Conservation (phyloP, 1,140 invertebrate species). For the Trichonephila clavata region DNA sequence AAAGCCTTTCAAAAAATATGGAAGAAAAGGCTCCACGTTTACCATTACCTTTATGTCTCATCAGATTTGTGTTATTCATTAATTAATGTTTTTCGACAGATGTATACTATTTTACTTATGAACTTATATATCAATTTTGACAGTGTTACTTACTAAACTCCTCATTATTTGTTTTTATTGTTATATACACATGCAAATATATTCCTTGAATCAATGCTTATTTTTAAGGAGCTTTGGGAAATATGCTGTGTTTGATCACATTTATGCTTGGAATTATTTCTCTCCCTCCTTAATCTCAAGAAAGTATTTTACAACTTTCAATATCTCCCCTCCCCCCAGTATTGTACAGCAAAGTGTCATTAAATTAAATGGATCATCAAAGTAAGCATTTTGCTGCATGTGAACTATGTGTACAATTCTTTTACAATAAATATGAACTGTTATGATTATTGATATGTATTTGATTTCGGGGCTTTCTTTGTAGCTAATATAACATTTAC, state of each 20-base stretch:
- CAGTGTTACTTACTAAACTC: neutral
- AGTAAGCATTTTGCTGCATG: neutral
- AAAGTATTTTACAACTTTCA: constrained; percentile 15
- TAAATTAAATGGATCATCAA: neutral
- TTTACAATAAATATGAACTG: neutral
- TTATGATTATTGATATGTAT: no score
- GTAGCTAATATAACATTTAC: no score
- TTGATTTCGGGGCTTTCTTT: no score
- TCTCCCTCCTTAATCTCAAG: neutral
- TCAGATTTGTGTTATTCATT: constrained; percentile 2
- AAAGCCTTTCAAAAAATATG: constrained; percentile 33
- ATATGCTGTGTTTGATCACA: neutral
- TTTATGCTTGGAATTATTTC: neutral
- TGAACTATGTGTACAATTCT: neutral
- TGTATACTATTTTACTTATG: constrained; percentile 13
- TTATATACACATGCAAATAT: neutral
- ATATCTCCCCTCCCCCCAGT: neutral
- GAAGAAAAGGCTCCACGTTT: neutral
- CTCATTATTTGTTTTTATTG: neutral
- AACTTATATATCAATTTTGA: neutral
- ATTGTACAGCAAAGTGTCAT: no score
- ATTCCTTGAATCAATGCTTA: neutral
- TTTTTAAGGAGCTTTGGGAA: neutral
- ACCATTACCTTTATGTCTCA: constrained; percentile 22
- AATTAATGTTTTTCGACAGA: neutral